phyloP scores from a whole-genome alignment of 2,113 vertebrate species.

The Chaetodon auriga region DNA sequence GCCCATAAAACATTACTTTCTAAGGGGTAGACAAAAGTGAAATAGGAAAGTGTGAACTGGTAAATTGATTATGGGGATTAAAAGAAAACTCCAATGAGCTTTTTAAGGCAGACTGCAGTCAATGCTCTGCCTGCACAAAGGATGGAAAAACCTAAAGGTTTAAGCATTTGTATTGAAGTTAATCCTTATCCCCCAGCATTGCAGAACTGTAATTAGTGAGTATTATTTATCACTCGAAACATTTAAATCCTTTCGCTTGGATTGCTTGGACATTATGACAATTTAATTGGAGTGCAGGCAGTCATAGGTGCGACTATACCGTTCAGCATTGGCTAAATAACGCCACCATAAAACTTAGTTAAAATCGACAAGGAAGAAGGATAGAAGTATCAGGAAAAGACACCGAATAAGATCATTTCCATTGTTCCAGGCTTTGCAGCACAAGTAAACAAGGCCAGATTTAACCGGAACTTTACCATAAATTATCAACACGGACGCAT shows the following conservation, averaged over 20 bases:
- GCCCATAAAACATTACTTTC: not conserved
- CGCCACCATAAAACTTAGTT: not conserved
- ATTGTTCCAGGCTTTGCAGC: not conserved
- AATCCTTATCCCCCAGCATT: not conserved
- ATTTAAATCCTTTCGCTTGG: not conserved
- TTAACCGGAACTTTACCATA: slow-evolving; percentile 9
- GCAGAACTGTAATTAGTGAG: not conserved
- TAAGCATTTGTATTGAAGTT: not conserved
- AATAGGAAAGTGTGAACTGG: not conserved
- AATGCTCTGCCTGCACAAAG: not conserved
- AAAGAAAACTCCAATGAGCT: no score
- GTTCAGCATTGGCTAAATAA: not conserved
- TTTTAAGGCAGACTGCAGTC: not conserved
- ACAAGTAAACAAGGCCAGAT: not conserved
- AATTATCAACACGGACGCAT: slow-evolving; percentile 42
- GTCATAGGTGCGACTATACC: not conserved
- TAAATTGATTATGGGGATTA: not conserved
- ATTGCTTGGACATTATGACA: not conserved
- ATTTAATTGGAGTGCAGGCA: not conserved
- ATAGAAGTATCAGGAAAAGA: not conserved
- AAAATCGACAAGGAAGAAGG: not conserved
- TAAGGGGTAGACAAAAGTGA: not conserved
- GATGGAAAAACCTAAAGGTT: not conserved
- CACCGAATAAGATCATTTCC: no score
- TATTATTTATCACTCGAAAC: not conserved